Conservation (phyloP, 2,888 invertebrate genomes). For the Furcula furcula region DNA sequence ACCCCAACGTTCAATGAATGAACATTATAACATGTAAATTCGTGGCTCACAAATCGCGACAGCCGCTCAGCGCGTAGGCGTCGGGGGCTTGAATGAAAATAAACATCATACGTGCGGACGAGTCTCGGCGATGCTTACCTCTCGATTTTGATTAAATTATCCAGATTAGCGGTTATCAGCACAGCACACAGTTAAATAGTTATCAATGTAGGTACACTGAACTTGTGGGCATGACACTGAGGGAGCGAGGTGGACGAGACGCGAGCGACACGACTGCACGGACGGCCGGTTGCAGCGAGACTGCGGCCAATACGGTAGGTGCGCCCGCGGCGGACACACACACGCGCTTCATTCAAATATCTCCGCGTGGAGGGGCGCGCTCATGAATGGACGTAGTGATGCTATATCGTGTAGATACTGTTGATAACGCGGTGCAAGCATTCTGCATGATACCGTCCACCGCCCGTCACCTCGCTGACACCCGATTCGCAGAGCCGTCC, state of each 20-base stretch:
- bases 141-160: conserved; percentile 74
- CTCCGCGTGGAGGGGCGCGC: conserved; percentile 55
- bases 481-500: conserved; percentile 19
- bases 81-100: conserved; percentile 72
- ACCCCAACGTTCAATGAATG: conserved; percentile 70
- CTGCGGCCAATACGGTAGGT: conserved; percentile 63
- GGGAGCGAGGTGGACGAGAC: conserved; percentile 43
- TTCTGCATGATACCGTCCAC: conserved; percentile 51
- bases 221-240: conserved; percentile 64
- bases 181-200: conserved; percentile 57
- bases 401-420: conserved; percentile 63
- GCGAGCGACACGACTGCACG: conserved; percentile 38
- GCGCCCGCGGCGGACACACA: conserved; percentile 63
- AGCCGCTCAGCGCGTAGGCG: conserved; percentile 72
- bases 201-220: conserved; percentile 58
- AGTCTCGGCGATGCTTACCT: conserved; percentile 69
- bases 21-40: conserved; percentile 79
- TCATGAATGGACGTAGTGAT: conserved; percentile 81
- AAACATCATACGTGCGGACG: conserved; percentile 56
- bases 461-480: neutral
- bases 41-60: conserved; percentile 78
- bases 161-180: conserved; percentile 73
- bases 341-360: conserved; percentile 67
- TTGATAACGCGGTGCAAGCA: conserved; percentile 69
- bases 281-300: conserved; percentile 59